Evolutionary conservation across 1,140 invertebrate genomes (phyloP).

Genomic region (Drosophila mayri): DNA sequence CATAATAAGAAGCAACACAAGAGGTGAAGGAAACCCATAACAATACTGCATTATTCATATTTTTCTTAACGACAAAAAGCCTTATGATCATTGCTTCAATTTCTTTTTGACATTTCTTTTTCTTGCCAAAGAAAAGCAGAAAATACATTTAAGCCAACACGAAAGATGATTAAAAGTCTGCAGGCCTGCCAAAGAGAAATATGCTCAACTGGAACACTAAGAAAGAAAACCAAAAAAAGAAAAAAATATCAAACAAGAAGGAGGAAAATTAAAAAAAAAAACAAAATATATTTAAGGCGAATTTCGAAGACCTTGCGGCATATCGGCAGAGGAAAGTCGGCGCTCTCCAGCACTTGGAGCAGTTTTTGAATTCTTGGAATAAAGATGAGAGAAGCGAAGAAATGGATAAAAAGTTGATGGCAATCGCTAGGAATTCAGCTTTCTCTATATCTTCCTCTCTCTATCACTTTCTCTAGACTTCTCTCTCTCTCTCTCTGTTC

Average conservation of each 20-base stretch:
- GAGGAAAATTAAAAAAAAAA: not conserved
- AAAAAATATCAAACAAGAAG: not conserved
- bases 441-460: not conserved
- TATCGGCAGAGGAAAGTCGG: not conserved
- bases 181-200: constrained; percentile 2
- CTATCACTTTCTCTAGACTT: not conserved
- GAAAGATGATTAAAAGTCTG: constrained; percentile 11
- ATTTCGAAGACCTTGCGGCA: constrained; percentile 1
- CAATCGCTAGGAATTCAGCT: constrained; percentile 24
- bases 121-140: not conserved
- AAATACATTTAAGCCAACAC: constrained; percentile 8
- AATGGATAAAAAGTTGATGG: constrained; percentile 22
- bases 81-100: not conserved
- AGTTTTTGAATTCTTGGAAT: constrained; percentile 25
- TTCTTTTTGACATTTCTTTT: not conserved
- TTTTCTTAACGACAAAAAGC: constrained; percentile 4
- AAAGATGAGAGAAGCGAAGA: constrained; percentile 5
- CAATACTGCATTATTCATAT: constrained; percentile 5
- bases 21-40: not conserved
- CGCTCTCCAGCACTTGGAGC: not conserved
- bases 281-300: constrained; percentile 1
- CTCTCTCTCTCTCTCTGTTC: not conserved
- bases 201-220: constrained; percentile 2
- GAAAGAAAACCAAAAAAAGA: not conserved
- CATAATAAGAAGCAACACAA: not conserved